These are phyloP conservation scores for Aquatica leii DNA, from an alignment of 2,888 invertebrate species.

Conservation along the genomic window DNA sequence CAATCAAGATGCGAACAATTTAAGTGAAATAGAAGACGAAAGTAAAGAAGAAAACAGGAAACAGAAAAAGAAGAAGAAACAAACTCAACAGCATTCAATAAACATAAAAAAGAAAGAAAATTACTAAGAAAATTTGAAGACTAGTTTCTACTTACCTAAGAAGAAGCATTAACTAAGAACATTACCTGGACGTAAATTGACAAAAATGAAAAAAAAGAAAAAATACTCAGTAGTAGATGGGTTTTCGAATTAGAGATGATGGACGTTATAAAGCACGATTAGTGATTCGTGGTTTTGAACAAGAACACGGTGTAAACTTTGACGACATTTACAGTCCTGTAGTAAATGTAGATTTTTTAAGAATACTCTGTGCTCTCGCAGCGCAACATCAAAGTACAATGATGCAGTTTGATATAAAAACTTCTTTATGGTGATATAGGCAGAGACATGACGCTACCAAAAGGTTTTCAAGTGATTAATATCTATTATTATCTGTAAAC, in stretches of 20 bases:
- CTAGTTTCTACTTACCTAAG: background rate
- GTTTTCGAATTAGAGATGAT: background rate
- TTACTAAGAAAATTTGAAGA: background rate
- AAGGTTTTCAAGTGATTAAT: slow-evolving; percentile 1
- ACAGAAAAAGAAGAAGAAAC: background rate
- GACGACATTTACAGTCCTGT: background rate
- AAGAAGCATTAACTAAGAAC: background rate
- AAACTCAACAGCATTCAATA: background rate
- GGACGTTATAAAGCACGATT: slow-evolving; percentile 2
- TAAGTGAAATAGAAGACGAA: background rate
- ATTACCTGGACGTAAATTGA: background rate
- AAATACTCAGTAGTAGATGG: slow-evolving; percentile 3
- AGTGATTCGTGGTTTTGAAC: slow-evolving; percentile 2
- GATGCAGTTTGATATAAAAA: slow-evolving; percentile 3
- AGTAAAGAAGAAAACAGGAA: background rate
- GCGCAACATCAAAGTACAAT: background rate
- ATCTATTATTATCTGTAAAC: background rate
- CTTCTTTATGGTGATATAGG: slow-evolving; percentile 2
- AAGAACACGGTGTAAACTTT: background rate
- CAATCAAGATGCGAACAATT: background rate
- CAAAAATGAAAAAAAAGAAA: slow-evolving; percentile 8
- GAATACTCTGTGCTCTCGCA: background rate
- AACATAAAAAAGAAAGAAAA: background rate
- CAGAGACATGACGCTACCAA: background rate
- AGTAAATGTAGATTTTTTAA: background rate